phyloP scores from a whole-genome alignment of 2,113 vertebrate species.

The Oceanites oceanicus region DNA sequence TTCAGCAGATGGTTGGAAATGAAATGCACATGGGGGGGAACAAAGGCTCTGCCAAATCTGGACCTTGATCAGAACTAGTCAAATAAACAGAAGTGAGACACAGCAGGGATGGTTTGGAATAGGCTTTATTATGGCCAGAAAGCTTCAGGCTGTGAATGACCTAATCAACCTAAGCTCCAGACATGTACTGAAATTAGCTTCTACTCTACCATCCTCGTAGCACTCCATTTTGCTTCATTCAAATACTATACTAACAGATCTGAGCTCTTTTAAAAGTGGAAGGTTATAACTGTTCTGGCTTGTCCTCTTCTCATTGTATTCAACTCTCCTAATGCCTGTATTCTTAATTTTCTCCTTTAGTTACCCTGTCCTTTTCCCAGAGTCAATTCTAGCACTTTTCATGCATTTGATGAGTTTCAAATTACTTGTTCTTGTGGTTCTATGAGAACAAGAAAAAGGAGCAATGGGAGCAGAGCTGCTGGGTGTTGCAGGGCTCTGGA shows the following conservation, averaged over 20 bases:
- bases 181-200: neutral
- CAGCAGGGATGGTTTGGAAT: slow-evolving; percentile 15
- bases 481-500: neutral
- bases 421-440: neutral
- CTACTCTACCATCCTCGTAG: neutral
- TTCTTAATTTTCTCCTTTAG: neutral
- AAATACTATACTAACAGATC: neutral
- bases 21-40: slow-evolving; percentile 10
- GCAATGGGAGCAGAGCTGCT: neutral
- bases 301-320: neutral
- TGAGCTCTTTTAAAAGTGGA: neutral
- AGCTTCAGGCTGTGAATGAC: slow-evolving; percentile 47
- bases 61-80: slow-evolving; percentile 17
- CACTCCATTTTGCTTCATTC: neutral
- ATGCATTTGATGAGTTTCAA: neutral
- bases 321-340: neutral
- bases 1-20: slow-evolving; percentile 65
- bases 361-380: neutral
- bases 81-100: slow-evolving; percentile 48
- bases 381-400: neutral
- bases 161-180: slow-evolving; percentile 5
- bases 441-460: neutral
- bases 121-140: slow-evolving; percentile 12
- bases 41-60: slow-evolving; percentile 33
- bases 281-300: neutral